Evolutionary conservation across 2,113 vertebrate species (phyloP).

Genomic region (Garra rufa): DNA sequence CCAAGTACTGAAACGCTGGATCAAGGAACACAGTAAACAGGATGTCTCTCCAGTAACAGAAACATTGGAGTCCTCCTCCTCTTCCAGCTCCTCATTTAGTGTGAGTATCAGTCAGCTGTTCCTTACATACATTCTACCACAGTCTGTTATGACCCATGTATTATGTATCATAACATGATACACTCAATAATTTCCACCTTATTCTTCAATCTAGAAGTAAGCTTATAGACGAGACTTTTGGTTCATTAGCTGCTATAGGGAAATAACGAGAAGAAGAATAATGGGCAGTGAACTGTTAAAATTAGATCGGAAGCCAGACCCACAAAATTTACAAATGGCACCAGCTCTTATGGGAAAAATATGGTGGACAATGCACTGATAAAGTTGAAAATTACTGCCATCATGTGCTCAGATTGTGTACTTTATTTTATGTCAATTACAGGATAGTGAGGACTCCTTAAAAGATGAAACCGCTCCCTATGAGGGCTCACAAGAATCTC

Average conservation of each 20-base stretch:
- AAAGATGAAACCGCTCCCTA: slow-evolving; percentile 58
- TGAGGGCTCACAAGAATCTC: slow-evolving; percentile 68
- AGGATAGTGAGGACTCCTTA: slow-evolving; percentile 62
- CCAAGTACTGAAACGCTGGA: slow-evolving; percentile 71
- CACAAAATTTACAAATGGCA: no score
- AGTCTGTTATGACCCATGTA: not conserved
- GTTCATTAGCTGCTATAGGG: no score
- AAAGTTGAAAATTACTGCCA: not conserved
- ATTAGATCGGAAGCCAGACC: no score
- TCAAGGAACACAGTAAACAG: slow-evolving; percentile 60
- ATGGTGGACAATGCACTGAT: not conserved
- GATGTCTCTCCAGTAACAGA: not conserved
- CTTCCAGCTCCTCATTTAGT: slow-evolving; percentile 64
- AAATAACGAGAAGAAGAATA: no score
- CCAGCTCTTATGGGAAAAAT: no score
- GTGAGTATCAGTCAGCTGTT: slow-evolving; percentile 66
- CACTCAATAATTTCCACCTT: not conserved
- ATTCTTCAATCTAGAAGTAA: no score
- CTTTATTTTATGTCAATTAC: slow-evolving; percentile 38
- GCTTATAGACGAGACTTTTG: no score
- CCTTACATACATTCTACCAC: not conserved
- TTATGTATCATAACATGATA: no score
- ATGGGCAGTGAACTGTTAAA: no score
- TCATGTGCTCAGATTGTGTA: slow-evolving; percentile 42
- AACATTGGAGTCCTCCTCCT: slow-evolving; percentile 34